Base-by-base conservation (phyloP, 2,113 vertebrate species). In the Hydropotes inermis region DNA sequence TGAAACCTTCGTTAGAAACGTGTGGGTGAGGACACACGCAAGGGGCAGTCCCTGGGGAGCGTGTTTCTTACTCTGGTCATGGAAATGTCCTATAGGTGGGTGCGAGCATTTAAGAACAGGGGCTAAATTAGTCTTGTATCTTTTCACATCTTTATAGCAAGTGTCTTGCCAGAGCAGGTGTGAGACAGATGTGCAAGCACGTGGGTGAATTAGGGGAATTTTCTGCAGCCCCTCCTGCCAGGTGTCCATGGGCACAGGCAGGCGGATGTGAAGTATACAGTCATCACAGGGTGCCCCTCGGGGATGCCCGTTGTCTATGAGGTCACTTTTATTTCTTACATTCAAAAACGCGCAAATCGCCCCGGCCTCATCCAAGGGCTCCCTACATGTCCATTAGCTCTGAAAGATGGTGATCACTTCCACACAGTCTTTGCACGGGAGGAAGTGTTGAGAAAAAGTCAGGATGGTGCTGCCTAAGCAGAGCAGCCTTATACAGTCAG, bases 331-430 rank as follows among this genome's bases (percentile, higher is more conserved):
- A 39, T 78, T 94, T 89, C 91, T 64, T 94, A 19, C 52, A 33
- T 74, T 91, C 81, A 94, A 70, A 96, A 93, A 74, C 4, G 2
- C 91, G 39, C 84, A 97, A 93, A 94, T 94, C 70, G 12, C 58
- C 54, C 28, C 1, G 4, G 67, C 57, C 91, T 84, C 89, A 67
- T 60, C 86, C 89, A 92, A 97, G 28, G 87, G 58, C 33, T 92
- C 93, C 97, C 96, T 67, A 61, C 96, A 78, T 87, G 64, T 92
- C 96, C 94, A 95, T 95, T 96, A 95, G 83, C 36, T 87, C 47
- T 85, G 93, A 96, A 97, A 82, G 93, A 95, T 89, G 91, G 78
- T 33, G 11, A 88, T 52, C 27, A 1, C 91, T 97, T 94, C 57
- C 88, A 96, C 93, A 91, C 92, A 89, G 61, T 52, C 88, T 84